A percentile compares a stretch with the other conserved stretches of the same genome.
These are phyloP conservation scores for Sula dactylatra DNA, from an alignment of 2,113 vertebrate species.

Conservation along the genomic window DNA sequence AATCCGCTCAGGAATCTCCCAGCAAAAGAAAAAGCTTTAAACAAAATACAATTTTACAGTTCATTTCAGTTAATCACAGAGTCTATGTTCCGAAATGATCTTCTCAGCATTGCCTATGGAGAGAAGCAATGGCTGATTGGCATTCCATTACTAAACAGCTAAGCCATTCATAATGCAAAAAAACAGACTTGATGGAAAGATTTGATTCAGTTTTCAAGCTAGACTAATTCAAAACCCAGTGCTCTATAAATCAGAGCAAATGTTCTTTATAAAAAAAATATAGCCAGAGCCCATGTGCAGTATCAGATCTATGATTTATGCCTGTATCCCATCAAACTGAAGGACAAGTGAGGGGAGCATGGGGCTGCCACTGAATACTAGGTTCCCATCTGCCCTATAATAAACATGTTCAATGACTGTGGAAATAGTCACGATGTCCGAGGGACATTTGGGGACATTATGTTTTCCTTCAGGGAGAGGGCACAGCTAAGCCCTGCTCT, in stretches of 20 bases:
- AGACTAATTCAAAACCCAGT: constrained; percentile 63
- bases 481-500: neutral
- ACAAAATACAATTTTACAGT: constrained; percentile 75
- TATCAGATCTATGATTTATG: constrained; percentile 58
- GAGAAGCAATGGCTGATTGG: constrained; percentile 35
- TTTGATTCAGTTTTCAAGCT: constrained; percentile 68
- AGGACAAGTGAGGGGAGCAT: constrained; percentile 37
- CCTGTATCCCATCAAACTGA: constrained; percentile 49
- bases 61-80: constrained; percentile 76
- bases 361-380: neutral
- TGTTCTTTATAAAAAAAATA: constrained; percentile 69
- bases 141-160: constrained; percentile 43
- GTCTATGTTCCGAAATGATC: constrained; percentile 58
- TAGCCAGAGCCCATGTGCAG: constrained; percentile 25
- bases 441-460: neutral
- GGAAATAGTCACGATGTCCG: neutral
- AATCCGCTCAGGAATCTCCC: neutral
- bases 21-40: constrained; percentile 62
- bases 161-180: constrained; percentile 62
- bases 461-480: neutral
- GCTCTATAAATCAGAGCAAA: constrained; percentile 71
- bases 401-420: neutral
- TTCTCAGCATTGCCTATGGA: constrained; percentile 55
- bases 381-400: neutral
- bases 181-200: constrained; percentile 58